Base-by-base conservation (phyloP, 2,797 vertebrate genomes). In the Leptoclinus maculatus region DNA sequence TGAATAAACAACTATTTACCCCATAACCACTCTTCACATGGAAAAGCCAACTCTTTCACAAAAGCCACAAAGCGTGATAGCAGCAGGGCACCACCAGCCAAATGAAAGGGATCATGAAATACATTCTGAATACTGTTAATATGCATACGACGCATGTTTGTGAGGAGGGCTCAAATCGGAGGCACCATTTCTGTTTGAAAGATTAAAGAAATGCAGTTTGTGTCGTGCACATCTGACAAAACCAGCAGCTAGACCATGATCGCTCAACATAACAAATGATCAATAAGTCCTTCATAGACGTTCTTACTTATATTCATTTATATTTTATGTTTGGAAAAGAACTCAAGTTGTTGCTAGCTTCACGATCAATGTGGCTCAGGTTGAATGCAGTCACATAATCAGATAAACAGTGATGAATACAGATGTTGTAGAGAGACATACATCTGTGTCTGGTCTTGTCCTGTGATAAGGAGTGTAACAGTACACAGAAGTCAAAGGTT, bases 1-100 rank as follows among this genome's bases (percentile, higher is more conserved):
- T 70, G 70, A 82, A 85, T 79, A 84, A 89, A 91, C 83, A 79
- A 86, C 58, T 87, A 74, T 90, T 88, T 89, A 89, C 79, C 78
- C 71, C 64, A 29, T 43, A 81, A 83, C 82, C 72, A 71, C 73
- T 77, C 67, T 79, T 69, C 67, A 79, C 65, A 63, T 0, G 51
- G 51, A 60, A 71, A 82, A 70, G 45, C 41, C 69, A 72, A 58
- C 73, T 76, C 45, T 25, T 86, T 76, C 60, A 82, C 53, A 57
- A 71, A 74, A 81, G 58, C 68, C 57, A 63, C 57, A 77, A n/a
- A 68, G 21, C 11, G 0, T 45, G 62, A 71, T 27, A 73, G 63
- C 66, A 71, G 76, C 58, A 56, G 56, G 63, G 51, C 29, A 29
- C 19, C 41, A 6, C 4, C 67, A 51, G 49, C 23, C 19, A 6